These are phyloP conservation scores for Halictus rubicundus DNA, from an alignment of 1,140 invertebrate genomes.

Conservation along the genomic window DNA sequence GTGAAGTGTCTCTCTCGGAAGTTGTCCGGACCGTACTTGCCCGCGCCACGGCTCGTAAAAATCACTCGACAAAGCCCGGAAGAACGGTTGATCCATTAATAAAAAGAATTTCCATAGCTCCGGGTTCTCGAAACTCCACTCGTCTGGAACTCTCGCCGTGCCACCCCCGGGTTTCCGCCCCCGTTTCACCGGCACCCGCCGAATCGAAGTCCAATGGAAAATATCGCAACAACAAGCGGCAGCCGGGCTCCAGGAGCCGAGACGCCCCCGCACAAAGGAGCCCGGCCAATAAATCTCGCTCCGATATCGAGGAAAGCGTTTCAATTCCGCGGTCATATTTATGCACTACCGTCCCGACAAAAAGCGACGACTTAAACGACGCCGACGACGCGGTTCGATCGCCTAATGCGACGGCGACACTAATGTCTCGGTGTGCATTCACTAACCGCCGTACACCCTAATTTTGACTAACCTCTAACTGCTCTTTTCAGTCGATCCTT, in stretches of 20 bases:
- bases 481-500: too few species aligned
- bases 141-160: neutral
- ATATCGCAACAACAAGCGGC: slow-evolving; percentile 14
- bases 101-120: slow-evolving; percentile 10
- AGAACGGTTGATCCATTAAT: slow-evolving; percentile 14
- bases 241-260: neutral
- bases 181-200: too few species aligned
- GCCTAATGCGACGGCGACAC: neutral
- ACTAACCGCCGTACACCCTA: too few species aligned
- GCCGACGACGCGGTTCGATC: neutral
- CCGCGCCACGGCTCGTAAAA: neutral
- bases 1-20: neutral
- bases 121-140: neutral
- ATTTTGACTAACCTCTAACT: too few species aligned
- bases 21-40: neutral
- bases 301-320: slow-evolving; percentile 8
- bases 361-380: slow-evolving; percentile 16
- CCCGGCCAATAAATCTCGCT: slow-evolving; percentile 27
- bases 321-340: slow-evolving; percentile 36
- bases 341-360: neutral
- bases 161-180: neutral
- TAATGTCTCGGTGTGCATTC: too few species aligned
- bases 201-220: slow-evolving; percentile 1
- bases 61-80: too few species aligned
- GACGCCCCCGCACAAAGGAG: slow-evolving; percentile 16